Conservation (phyloP, 2,113 vertebrate species). For the Labrus mixtus region DNA sequence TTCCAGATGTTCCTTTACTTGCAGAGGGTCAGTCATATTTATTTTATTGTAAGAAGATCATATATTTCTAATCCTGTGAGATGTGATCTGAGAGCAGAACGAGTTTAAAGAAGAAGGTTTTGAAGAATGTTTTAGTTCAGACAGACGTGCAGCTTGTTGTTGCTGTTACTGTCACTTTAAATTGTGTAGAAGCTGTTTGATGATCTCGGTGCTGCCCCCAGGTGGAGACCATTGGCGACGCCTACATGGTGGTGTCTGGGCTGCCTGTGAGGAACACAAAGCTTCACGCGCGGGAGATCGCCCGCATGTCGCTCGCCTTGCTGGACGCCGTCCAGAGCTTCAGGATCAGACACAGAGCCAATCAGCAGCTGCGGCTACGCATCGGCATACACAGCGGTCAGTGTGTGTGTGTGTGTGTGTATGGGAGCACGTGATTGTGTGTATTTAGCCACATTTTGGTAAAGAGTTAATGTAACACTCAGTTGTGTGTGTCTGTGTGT, state of each 20-base stretch:
- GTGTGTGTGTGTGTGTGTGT: constrained; percentile 48
- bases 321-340: constrained; percentile 91
- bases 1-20: too few relatives aligned
- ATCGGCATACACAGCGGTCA: constrained; percentile 92
- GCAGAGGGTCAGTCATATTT: too few relatives aligned
- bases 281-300: constrained; percentile 88
- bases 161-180: too few relatives aligned
- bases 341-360: constrained; percentile 88
- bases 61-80: too few relatives aligned
- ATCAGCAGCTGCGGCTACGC: constrained; percentile 88
- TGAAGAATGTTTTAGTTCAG: too few relatives aligned
- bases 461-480: too few relatives aligned
- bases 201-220: constrained; percentile 44
- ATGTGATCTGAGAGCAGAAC: too few relatives aligned
- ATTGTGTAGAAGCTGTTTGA: not conserved
- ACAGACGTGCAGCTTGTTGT: too few relatives aligned
- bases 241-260: constrained; percentile 97
- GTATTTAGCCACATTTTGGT: constrained; percentile 53
- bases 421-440: constrained; percentile 59
- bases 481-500: constrained; percentile 79
- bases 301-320: constrained; percentile 92
- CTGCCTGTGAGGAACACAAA: constrained; percentile 92
- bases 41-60: too few relatives aligned
- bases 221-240: constrained; percentile 97
- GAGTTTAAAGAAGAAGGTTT: too few relatives aligned